Conservation (phyloP, 2,797 vertebrate species). For the Squalus acanthias region DNA sequence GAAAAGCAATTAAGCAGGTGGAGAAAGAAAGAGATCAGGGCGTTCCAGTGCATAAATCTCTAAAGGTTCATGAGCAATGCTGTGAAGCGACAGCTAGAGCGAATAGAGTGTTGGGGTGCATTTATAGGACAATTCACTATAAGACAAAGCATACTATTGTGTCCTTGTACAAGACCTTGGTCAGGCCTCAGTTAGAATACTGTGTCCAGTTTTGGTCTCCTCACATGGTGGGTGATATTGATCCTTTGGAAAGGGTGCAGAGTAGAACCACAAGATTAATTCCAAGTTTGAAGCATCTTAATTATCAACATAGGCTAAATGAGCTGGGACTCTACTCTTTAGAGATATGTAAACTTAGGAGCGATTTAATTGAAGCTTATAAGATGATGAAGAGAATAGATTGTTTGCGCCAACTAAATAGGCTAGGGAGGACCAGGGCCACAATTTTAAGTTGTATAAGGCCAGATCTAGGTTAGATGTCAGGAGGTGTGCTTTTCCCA, state of each 20-base stretch:
- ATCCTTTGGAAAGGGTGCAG: background rate
- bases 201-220: background rate
- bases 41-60: background rate
- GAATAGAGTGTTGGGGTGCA: background rate
- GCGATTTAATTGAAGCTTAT: no score
- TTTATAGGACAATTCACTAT: background rate
- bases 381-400: background rate
- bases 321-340: background rate
- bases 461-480: no score
- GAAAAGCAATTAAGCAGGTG: background rate
- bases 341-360: background rate
- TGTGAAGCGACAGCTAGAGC: background rate
- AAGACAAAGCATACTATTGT: background rate
- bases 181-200: no score
- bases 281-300: background rate
- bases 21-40: background rate
- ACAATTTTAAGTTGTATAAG: no score
- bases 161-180: no score
- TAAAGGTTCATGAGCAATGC: background rate
- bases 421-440: background rate
- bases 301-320: background rate
- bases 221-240: background rate
- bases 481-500: no score
- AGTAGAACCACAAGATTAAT: background rate
- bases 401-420: background rate